phyloP scores from a whole-genome alignment of 2,888 invertebrate species.

The Diogma glabrata region DNA sequence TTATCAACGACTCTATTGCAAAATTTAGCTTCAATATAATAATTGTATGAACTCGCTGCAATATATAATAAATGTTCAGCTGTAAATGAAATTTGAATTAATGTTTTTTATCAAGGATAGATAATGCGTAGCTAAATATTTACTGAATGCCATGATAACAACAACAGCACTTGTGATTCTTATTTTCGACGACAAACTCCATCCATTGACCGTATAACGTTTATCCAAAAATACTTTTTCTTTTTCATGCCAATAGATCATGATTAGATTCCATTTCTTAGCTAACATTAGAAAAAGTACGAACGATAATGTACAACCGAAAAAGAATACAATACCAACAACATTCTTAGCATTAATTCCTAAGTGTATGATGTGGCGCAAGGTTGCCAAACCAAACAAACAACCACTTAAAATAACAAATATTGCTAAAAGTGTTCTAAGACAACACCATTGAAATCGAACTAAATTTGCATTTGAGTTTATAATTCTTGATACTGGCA shows the following conservation, averaged over 20 bases:
- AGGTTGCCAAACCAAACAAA: background rate
- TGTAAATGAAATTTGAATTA: too few relatives aligned
- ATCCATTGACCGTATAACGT: background rate
- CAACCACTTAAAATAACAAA: background rate
- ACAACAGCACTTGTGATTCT: background rate
- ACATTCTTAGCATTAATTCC: background rate
- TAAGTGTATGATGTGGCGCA: background rate
- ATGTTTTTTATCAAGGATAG: too few relatives aligned
- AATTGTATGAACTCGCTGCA: background rate
- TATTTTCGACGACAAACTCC: too few relatives aligned
- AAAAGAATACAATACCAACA: background rate
- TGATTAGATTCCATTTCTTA: background rate
- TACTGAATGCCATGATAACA: background rate
- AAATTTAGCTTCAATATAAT: background rate
- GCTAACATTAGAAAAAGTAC: background rate
- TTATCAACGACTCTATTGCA: background rate
- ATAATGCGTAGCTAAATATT: too few relatives aligned
- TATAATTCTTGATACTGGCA: conserved; percentile 36
- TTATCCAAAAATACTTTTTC: background rate
- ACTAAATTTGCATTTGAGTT: background rate
- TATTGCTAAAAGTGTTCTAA: background rate
- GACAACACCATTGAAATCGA: background rate
- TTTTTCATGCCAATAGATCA: background rate
- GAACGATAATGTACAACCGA: background rate
- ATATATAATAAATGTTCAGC: background rate